Base-by-base conservation (phyloP, 1,140 invertebrate genomes). In the Bombus polaris region DNA sequence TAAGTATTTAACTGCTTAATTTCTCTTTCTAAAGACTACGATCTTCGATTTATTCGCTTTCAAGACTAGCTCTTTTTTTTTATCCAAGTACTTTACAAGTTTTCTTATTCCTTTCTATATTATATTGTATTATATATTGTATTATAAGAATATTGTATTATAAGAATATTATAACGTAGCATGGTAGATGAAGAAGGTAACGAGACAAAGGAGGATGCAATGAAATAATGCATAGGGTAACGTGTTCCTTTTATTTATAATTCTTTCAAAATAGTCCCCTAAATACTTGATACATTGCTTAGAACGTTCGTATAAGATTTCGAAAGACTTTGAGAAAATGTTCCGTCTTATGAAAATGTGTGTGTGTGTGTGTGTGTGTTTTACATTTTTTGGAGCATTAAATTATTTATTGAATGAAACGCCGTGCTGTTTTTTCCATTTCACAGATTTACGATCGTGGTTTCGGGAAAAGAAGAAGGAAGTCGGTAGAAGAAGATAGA, bases 261-360 rank as follows among this genome's bases (percentile, higher is more conserved):
- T 80, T n/a, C 32, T 42, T 70, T 80, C 78, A 80, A 80, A 80
- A 80, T 80, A 80, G 44, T 70, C 35, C n/a, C 65, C 65, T 80
- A 80, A 80, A 44, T 80, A 80, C 32, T 80, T 42, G 28, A 80
- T 80, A 80, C 66, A 80, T 80, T 80, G 78, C 78, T 80, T 80
- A 80, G 42, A 80, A 70, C 25, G 44, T 79, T 79, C 62, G 77
- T 80, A 80, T 37, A 80, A 80, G 78, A 70, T 80, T 80, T 80
- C 65, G 78, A 80, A 80, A 80, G 65, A 80, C 65, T 47, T 80
- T 80, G 65, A 62, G 59, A 80, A 80, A 80, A 70, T 80, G 77
- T 53, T 79, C 25, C 35, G 25, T 37, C 18, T 68, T 22, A 1
- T 62, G 66, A 32, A 35, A 35, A 66, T n/a, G 28, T 62, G 1